Evolutionary conservation across 1,140 invertebrate genomes (phyloP).

Genomic region (Hyphantria cunea): DNA sequence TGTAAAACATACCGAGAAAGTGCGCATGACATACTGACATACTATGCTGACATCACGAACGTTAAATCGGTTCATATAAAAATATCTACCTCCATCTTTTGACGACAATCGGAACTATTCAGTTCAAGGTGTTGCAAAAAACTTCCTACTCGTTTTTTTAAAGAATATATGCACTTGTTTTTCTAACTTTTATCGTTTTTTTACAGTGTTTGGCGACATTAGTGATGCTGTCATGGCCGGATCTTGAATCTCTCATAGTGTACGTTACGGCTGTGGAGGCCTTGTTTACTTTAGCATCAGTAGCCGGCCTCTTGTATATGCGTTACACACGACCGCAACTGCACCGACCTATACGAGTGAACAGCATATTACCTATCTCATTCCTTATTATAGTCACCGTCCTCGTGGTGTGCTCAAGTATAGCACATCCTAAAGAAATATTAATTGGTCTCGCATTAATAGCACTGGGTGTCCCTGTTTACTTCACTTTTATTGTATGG

Average conservation of each 20-base stretch:
- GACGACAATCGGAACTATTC: too few species aligned
- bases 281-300: conserved; percentile 94
- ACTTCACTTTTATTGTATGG: conserved; percentile 93
- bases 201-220: conserved; percentile 91
- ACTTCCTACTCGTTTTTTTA: too few species aligned
- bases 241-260: conserved; percentile 96
- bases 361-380: conserved; percentile 88
- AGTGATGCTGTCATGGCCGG: conserved; percentile 89
- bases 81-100: too few species aligned
- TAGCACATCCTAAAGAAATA: conserved; percentile 89
- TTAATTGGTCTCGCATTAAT: conserved; percentile 93
- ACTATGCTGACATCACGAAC: too few species aligned
- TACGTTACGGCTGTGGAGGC: conserved; percentile 97
- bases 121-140: too few species aligned
- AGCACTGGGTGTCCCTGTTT: conserved; percentile 91
- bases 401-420: conserved; percentile 91
- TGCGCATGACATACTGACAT: too few species aligned
- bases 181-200: conserved; percentile 28
- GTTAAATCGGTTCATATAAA: too few species aligned
- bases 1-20: too few species aligned
- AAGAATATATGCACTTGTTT: too few species aligned
- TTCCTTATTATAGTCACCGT: conserved; percentile 94
- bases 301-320: conserved; percentile 93
- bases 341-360: conserved; percentile 90
- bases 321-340: conserved; percentile 89